These are phyloP conservation scores for Hoplias malabaricus DNA, from an alignment of 2,113 vertebrate genomes.

Conservation along the genomic window DNA sequence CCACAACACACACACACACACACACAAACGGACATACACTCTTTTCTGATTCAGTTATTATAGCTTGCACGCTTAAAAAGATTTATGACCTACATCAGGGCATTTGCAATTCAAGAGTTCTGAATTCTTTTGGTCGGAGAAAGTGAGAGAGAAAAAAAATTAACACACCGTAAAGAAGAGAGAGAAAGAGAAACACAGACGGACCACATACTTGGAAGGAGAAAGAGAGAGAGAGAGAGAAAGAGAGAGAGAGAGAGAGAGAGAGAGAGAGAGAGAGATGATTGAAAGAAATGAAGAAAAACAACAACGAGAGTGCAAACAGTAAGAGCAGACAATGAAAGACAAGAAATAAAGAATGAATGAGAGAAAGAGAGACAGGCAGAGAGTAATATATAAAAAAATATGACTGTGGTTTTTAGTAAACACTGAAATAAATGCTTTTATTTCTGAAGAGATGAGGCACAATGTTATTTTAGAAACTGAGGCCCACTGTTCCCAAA, in stretches of 20 bases:
- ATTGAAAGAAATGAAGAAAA: not conserved
- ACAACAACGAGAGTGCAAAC: too few species aligned
- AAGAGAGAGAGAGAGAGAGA: not conserved
- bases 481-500: too few species aligned
- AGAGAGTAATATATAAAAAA: too few species aligned
- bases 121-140: conserved; percentile 41
- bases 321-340: not conserved
- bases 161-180: conserved; percentile 24
- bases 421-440: too few species aligned
- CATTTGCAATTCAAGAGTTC: conserved; percentile 51
- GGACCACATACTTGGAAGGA: not conserved
- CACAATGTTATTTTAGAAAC: too few species aligned
- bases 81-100: conserved; percentile 46
- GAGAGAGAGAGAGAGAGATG: not conserved
- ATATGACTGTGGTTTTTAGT: too few species aligned
- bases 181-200: not conserved
- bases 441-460: too few species aligned
- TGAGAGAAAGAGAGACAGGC: not conserved
- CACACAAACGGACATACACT: not conserved
- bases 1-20: conserved; percentile 20
- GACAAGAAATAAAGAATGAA: not conserved
- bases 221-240: conserved; percentile 8
- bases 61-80: conserved; percentile 37
- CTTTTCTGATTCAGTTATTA: conserved; percentile 32
- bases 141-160: conserved; percentile 31